phyloP scores from a whole-genome alignment of 1,140 invertebrate species.

The Rhizoglyphus robini region DNA sequence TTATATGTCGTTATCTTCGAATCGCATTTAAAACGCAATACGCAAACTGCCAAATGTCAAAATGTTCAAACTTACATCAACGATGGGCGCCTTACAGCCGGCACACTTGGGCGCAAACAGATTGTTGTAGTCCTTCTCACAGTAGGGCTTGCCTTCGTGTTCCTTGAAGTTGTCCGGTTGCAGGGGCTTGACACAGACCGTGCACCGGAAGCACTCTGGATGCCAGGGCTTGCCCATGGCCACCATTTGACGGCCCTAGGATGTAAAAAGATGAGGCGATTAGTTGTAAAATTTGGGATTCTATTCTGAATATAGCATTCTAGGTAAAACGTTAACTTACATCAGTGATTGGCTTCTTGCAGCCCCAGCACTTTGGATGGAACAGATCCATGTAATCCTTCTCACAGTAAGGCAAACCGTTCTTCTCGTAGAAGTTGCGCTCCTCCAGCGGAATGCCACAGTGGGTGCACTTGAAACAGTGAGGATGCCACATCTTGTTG shows the following conservation, averaged over 20 bases:
- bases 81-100: conserved; percentile 94
- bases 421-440: conserved; percentile 65
- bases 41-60: too few relatives aligned
- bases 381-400: conserved; percentile 84
- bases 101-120: conserved; percentile 94
- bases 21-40: too few relatives aligned
- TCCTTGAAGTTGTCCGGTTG: conserved; percentile 12
- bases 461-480: conserved; percentile 17
- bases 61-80: conserved; percentile 51
- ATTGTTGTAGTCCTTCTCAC: conserved; percentile 95
- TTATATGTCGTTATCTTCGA: too few relatives aligned
- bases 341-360: conserved; percentile 80
- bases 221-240: conserved; percentile 81
- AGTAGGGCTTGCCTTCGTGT: conserved; percentile 46
- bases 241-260: conserved; percentile 17
- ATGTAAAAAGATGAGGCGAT: not conserved
- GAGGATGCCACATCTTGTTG: conserved; percentile 18
- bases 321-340: not conserved
- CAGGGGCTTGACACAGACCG: conserved; percentile 64
- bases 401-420: conserved; percentile 87
- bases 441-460: conserved; percentile 20
- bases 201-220: conserved; percentile 89
- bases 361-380: conserved; percentile 88
- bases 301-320: too few relatives aligned
- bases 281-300: not conserved